These are phyloP conservation scores for Platynereis dumerilii DNA, from an alignment of 2,888 invertebrate species.

Conservation along the genomic window DNA sequence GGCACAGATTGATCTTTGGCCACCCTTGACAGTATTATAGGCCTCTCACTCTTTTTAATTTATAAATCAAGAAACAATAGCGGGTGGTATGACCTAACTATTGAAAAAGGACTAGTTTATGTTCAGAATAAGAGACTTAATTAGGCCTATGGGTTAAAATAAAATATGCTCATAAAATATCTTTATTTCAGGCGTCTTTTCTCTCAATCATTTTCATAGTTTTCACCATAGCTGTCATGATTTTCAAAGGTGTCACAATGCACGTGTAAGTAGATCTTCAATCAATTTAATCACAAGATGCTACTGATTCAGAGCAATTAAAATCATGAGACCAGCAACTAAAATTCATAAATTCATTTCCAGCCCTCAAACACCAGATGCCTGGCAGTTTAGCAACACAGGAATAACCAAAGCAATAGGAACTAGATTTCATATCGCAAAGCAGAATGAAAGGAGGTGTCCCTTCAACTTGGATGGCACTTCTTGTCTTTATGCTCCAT, in stretches of 20 bases:
- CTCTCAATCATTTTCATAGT: conserved; percentile 75
- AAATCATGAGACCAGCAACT: too few species aligned
- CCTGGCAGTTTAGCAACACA: conserved; percentile 77
- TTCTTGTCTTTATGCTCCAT: too few species aligned
- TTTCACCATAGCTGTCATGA: conserved; percentile 67
- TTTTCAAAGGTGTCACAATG: conserved; percentile 37
- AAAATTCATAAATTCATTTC: not conserved
- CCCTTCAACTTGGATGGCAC: too few species aligned
- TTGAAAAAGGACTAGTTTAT: not conserved
- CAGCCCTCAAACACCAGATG: conserved; percentile 72
- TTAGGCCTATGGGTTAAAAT: not conserved
- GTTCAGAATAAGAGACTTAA: not conserved
- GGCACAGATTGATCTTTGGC: too few species aligned
- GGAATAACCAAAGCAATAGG: conserved; percentile 80
- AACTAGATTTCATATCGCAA: too few species aligned
- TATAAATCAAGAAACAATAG: too few species aligned
- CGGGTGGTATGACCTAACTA: not conserved
- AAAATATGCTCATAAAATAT: not conserved
- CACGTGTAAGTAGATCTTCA: conserved; percentile 33
- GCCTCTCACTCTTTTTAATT: too few species aligned
- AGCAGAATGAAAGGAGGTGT: too few species aligned
- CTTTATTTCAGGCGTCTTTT: conserved; percentile 67
- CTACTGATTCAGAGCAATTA: too few species aligned
- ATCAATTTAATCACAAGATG: too few species aligned
- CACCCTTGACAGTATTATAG: too few species aligned